Conservation (phyloP, 2,888 invertebrate genomes). For the Tachina fera region DNA sequence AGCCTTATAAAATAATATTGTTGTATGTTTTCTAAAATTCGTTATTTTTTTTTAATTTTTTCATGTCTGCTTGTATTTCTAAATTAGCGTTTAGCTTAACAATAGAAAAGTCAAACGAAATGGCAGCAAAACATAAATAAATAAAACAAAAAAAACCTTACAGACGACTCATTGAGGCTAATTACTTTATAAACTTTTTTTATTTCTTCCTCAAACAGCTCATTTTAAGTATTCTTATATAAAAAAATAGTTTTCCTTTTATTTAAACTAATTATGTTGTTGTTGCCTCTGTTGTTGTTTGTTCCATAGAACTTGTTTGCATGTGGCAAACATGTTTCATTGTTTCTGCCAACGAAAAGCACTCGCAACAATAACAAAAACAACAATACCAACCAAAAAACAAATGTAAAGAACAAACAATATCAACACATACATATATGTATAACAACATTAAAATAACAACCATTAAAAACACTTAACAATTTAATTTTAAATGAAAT, state of each 20-base stretch:
- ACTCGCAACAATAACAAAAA: slow-evolving; percentile 19
- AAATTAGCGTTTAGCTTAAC: slow-evolving; percentile 43
- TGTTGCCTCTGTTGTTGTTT: neutral
- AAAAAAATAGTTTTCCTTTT: slow-evolving; percentile 15
- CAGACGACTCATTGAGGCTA: slow-evolving; percentile 64
- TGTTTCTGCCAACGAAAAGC: slow-evolving; percentile 40
- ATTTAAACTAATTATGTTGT: slow-evolving; percentile 26
- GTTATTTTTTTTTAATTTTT: slow-evolving; percentile 23
- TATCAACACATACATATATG: neutral
- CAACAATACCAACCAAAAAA: slow-evolving; percentile 17
- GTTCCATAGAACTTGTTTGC: slow-evolving; percentile 68
- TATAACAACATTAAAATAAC: slow-evolving; percentile 59
- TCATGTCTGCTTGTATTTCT: slow-evolving; percentile 1
- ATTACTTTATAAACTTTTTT: slow-evolving; percentile 69
- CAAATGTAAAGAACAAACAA: neutral
- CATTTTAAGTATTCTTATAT: slow-evolving; percentile 38
- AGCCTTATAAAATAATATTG: slow-evolving; percentile 37
- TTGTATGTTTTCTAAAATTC: slow-evolving; percentile 14
- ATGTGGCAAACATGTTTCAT: slow-evolving; percentile 72
- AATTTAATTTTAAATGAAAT: slow-evolving; percentile 71
- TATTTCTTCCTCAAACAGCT: slow-evolving; percentile 32
- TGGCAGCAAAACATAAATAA: slow-evolving; percentile 32
- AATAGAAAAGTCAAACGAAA: slow-evolving; percentile 59
- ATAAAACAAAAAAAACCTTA: slow-evolving; percentile 37
- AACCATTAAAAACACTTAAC: slow-evolving; percentile 71